Conservation (phyloP, 1,140 invertebrate species). For the Drosophila arizonae region DNA sequence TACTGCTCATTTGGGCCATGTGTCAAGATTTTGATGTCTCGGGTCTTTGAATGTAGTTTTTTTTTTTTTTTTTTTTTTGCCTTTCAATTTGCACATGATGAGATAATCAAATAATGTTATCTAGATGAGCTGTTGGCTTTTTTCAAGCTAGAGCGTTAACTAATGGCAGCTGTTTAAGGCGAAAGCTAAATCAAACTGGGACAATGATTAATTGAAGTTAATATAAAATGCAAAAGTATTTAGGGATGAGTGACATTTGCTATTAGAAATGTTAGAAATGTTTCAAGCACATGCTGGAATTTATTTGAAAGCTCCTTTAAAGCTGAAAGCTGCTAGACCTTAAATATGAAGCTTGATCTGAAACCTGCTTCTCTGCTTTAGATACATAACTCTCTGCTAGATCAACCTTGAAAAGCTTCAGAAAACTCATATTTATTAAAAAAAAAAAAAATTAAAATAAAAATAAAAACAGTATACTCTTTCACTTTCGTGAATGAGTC, state of each 20-base stretch:
- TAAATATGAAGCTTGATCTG: too few relatives aligned
- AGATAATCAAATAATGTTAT: conserved; percentile 42
- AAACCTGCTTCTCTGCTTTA: too few relatives aligned
- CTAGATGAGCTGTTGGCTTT: conserved; percentile 13
- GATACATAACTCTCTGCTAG: too few relatives aligned
- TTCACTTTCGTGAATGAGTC: too few relatives aligned
- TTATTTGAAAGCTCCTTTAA: not conserved
- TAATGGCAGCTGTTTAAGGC: not conserved
- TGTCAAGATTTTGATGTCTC: conserved; percentile 44
- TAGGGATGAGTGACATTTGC: too few relatives aligned
- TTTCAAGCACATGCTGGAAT: not conserved
- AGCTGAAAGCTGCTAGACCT: not conserved
- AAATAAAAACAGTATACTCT: too few relatives aligned
- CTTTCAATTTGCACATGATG: conserved; percentile 64
- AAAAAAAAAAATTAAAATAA: too few relatives aligned
- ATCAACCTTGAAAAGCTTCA: too few relatives aligned
- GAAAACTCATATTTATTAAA: too few relatives aligned
- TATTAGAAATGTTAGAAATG: not conserved
- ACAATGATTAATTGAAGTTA: not conserved
- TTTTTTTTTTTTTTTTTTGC: conserved; percentile 11
- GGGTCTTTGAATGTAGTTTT: conserved; percentile 13
- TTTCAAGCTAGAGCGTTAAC: not conserved
- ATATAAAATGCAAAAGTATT: too few relatives aligned
- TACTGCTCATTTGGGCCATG: conserved; percentile 29
- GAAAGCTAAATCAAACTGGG: not conserved